Percentiles rank a stretch among this genome's conserved stretches.
Evolutionary conservation across 2,113 vertebrate species (phyloP).

Genomic region (Lates calcarifer): DNA sequence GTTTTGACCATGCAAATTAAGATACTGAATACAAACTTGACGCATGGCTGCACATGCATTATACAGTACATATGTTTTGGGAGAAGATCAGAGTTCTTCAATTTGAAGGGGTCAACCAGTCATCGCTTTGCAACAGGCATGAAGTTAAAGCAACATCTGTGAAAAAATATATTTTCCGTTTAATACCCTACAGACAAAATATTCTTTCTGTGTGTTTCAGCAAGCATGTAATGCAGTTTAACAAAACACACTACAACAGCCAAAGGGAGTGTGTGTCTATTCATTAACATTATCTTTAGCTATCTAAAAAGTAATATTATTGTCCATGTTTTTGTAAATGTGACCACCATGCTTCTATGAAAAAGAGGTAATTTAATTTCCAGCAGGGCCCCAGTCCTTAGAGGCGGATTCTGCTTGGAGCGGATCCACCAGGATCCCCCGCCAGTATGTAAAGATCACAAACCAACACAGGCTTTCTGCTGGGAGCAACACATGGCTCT

Average conservation of each 20-base stretch:
- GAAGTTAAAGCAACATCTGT: conserved; percentile 54
- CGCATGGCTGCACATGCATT: conserved; percentile 53
- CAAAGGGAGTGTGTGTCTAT: conserved; percentile 32
- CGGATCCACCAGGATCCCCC: conserved; percentile 68
- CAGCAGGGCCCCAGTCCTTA: conserved; percentile 71
- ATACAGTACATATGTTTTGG: conserved; percentile 48
- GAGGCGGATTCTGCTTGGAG: conserved; percentile 69
- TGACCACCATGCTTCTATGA: conserved; percentile 64
- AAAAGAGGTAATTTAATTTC: conserved; percentile 83
- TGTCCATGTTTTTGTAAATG: conserved; percentile 60
- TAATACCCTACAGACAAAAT: conserved; percentile 27
- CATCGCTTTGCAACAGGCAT: conserved; percentile 51
- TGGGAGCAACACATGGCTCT: conserved; percentile 27
- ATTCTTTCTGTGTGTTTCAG: conserved; percentile 27
- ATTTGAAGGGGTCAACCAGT: conserved; percentile 45
- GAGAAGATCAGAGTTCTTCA: conserved; percentile 21
- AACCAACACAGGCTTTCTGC: conserved; percentile 48
- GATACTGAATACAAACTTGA: conserved; percentile 25
- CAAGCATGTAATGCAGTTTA: conserved; percentile 40
- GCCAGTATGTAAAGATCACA: conserved; percentile 70
- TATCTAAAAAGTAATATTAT: conserved; percentile 71
- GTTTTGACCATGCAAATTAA: conserved; percentile 48
- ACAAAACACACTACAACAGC: conserved; percentile 46
- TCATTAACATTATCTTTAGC: conserved; percentile 68
- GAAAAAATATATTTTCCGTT: conserved; percentile 66